phyloP scores from a whole-genome alignment of 2,113 vertebrate genomes.

The Carassius auratus region DNA sequence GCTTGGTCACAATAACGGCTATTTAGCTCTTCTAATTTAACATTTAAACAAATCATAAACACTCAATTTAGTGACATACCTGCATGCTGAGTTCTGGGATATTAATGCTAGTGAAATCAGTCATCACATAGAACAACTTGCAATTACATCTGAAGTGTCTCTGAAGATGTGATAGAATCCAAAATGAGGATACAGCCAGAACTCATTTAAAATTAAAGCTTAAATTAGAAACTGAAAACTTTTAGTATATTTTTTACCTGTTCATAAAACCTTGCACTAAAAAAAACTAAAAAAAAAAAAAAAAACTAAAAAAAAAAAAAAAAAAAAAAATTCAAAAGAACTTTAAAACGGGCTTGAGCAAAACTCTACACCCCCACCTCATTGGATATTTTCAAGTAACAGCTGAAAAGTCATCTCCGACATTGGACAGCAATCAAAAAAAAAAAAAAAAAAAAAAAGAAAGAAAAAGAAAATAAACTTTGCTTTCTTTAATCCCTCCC shows the following conservation, averaged over 20 bases:
- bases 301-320: too few species aligned
- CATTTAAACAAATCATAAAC: constrained; percentile 16
- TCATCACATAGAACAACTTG: background rate
- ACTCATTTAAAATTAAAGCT: background rate
- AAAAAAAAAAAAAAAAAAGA: too few species aligned
- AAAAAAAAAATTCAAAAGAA: too few species aligned
- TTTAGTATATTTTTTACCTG: background rate
- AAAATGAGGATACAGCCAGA: background rate
- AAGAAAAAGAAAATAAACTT: too few species aligned
- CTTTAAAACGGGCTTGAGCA: too few species aligned
- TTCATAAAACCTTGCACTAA: background rate
- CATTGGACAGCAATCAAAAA: too few species aligned
- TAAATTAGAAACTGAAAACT: background rate
- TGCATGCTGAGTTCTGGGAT: background rate
- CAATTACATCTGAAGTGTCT: background rate
- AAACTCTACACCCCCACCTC: too few species aligned
- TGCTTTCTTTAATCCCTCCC: too few species aligned
- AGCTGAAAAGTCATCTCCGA: too few species aligned
- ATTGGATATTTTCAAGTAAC: background rate
- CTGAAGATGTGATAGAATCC: background rate
- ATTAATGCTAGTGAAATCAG: background rate
- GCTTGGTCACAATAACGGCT: constrained; percentile 22
- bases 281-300: too few species aligned
- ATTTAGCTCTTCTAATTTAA: constrained; percentile 34
- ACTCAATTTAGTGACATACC: background rate